Conservation (phyloP, 2,113 vertebrate species). For the Dendrocopos noguchii region DNA sequence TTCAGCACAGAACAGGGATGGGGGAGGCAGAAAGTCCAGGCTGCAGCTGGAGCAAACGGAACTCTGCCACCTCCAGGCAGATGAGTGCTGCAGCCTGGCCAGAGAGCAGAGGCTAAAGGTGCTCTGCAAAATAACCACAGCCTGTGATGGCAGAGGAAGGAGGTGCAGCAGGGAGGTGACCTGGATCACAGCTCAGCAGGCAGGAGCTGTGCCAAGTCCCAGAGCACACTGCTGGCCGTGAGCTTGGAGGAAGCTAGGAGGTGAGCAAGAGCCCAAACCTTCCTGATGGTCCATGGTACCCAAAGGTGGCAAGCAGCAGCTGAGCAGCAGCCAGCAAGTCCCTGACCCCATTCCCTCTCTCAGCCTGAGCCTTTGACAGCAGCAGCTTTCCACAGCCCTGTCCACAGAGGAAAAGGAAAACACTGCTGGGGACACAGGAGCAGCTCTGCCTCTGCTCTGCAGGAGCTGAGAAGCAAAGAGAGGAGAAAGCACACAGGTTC, state of each 20-base stretch:
- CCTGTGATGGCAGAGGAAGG: background rate
- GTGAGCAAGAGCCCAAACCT: background rate
- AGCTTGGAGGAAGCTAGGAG: background rate
- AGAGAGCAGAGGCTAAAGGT: background rate
- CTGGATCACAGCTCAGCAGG: background rate
- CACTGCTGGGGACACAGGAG: background rate
- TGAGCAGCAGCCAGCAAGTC: background rate
- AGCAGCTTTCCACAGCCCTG: background rate
- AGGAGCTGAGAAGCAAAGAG: background rate
- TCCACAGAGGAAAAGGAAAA: background rate
- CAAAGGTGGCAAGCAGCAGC: background rate
- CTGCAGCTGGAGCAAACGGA: background rate
- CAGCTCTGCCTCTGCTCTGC: background rate
- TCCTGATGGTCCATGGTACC: background rate
- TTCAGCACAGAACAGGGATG: fast-evolving
- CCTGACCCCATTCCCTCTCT: background rate
- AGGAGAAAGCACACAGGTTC: background rate
- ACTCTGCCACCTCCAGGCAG: background rate
- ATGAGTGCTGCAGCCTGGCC: background rate
- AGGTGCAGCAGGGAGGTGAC: background rate
- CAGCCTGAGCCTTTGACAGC: background rate
- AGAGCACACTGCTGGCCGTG: background rate
- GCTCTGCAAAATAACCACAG: background rate
- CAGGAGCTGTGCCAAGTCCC: background rate
- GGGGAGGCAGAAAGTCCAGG: background rate